Base-by-base conservation (phyloP, 2,888 invertebrate genomes). In the Electrophaes corylata region DNA sequence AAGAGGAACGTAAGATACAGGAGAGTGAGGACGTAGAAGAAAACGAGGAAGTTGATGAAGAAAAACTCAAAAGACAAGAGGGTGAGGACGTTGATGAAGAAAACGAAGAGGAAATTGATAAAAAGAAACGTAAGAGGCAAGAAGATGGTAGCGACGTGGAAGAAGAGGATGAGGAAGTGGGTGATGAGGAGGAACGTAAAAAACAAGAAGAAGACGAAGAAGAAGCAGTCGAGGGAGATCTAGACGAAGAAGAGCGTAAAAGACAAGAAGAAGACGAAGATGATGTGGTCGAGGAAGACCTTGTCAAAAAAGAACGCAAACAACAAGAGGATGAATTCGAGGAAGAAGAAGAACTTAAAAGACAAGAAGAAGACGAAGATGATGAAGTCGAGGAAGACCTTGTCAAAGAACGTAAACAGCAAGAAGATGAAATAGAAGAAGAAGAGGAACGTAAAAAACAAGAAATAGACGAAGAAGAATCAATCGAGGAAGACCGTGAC, bases 101-200 rank as follows among this genome's bases (percentile, higher is more conserved):
- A 11, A 33, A 33, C 3, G 45, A 40, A 19, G 60, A 54, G 14
- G 40, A 19, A 0, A 4, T 23, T n/a, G 53, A 31, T 14, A n/a
- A 12, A 14, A 40, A 50, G 8, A 33, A 46, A 51, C 46, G 33
- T 18, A 62, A 60, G 19, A 47, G 44, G 8, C 41, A 5, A 55
- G 51, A 39, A 5, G 65, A 55, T 14, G 46, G 41, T n/a, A 57
- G 49, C 18, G 53, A 26, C 48, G 50, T 55, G n/a, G n/a, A n/a
- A 2, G 54, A 50, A 6, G 62, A 53, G 1, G 61, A 59, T 11
- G 51, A 54, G 29, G 51, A 56, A 14, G 52, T 29, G 10, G 10
- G 2, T 6, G 54, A 62, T 14, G 54, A 50, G 4, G 19, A 62
- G 8, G 59, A 64, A 33, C 16, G 46, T 44, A 46, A 55, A 16